A percentile compares a stretch with the other conserved stretches of the same genome.
Conservation (phyloP, 2,113 vertebrate species). For the Myiozetetes cayanensis region DNA sequence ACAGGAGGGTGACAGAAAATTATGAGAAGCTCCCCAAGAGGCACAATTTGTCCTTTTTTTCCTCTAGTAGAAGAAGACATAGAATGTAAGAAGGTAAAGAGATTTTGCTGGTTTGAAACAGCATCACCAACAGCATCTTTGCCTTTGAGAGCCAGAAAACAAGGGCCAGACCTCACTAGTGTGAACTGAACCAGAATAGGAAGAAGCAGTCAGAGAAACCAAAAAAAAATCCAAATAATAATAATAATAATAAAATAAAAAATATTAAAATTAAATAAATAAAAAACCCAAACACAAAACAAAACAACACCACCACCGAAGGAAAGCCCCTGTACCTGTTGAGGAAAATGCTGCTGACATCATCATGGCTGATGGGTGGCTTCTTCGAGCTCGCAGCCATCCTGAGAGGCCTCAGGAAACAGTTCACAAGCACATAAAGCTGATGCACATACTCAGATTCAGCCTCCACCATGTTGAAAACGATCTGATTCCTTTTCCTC, state of each 20-base stretch:
- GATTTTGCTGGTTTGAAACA: background rate
- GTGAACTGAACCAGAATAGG: background rate
- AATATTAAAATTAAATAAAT: background rate
- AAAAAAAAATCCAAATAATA: background rate
- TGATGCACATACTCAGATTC: constrained; percentile 97
- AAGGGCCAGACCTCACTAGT: background rate
- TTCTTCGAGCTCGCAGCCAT: constrained; percentile 99
- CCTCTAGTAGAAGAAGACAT: background rate
- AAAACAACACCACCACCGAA: background rate
- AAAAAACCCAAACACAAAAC: background rate
- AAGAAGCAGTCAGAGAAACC: background rate
- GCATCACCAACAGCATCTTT: background rate
- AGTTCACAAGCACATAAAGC: constrained; percentile 93
- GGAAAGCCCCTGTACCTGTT: constrained; percentile 82
- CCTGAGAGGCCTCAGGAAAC: constrained; percentile 91
- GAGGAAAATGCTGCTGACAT: constrained; percentile 97
- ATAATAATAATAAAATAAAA: too few relatives aligned
- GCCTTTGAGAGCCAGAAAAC: background rate
- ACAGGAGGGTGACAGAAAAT: background rate
- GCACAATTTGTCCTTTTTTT: background rate
- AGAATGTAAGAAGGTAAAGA: background rate
- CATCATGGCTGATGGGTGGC: constrained; percentile 92
- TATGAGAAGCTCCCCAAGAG: background rate
- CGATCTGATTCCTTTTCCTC: constrained; percentile 98
- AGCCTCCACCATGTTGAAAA: constrained; percentile 98